Percentiles rank a stretch among this genome's conserved stretches.
These are phyloP conservation scores for Sminthurides aquaticus DNA, from an alignment of 2,888 invertebrate genomes.

Conservation along the genomic window DNA sequence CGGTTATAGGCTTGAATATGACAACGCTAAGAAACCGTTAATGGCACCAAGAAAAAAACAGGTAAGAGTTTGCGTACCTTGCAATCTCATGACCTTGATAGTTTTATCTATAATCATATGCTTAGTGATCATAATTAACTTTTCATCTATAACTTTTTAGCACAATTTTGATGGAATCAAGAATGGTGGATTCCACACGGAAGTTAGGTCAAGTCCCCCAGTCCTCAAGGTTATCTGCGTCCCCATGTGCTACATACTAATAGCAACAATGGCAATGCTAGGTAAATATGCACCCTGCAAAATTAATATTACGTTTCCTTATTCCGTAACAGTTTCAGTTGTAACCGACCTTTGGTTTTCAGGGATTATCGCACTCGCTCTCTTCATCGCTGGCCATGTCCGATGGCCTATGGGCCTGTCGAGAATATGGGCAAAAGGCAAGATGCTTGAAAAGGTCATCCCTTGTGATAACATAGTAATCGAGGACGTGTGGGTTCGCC, in stretches of 20 bases:
- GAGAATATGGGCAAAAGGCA: conserved; percentile 51
- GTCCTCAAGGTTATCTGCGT: conserved; percentile 55
- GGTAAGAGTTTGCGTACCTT: conserved; percentile 11
- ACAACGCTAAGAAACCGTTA: conserved; percentile 62
- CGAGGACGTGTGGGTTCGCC: conserved; percentile 60
- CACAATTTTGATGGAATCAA: conserved; percentile 28
- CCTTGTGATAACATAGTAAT: conserved; percentile 57
- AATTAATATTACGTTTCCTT: neutral
- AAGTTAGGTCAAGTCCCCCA: conserved; percentile 53
- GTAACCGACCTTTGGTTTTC: conserved; percentile 33
- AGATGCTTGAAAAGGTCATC: conserved; percentile 47
- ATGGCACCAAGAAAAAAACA: conserved; percentile 62
- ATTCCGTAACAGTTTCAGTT: neutral
- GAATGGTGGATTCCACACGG: conserved; percentile 47
- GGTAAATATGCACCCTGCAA: too few relatives aligned
- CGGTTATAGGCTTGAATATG: conserved; percentile 57
- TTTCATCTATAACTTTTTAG: neutral
- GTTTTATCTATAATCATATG: neutral
- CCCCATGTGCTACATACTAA: conserved; percentile 60
- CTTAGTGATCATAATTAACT: conserved; percentile 45
- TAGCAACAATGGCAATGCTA: conserved; percentile 55
- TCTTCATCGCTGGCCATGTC: conserved; percentile 52
- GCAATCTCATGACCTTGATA: too few relatives aligned
- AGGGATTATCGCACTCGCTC: conserved; percentile 58
- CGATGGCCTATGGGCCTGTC: conserved; percentile 58